These are phyloP conservation scores for Caprella mutica DNA, from an alignment of 2,888 invertebrate species.

Conservation along the genomic window DNA sequence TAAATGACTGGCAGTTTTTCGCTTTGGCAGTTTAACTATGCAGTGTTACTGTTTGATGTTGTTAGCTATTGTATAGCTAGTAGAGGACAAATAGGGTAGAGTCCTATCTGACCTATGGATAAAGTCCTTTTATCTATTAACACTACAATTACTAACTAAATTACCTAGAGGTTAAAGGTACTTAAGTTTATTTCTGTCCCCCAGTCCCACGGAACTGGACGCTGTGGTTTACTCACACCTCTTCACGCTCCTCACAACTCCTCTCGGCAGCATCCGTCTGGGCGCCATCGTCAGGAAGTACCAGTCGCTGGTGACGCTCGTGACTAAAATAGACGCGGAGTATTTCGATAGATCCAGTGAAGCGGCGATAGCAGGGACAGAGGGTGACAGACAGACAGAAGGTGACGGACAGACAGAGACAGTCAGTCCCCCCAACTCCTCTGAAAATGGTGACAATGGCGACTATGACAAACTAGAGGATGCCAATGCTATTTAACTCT, in stretches of 20 bases:
- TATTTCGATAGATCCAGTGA: conserved; percentile 48
- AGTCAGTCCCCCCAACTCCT: too few relatives aligned
- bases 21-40: too few relatives aligned
- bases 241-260: conserved; percentile 84
- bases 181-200: too few relatives aligned
- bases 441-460: conserved; percentile 25
- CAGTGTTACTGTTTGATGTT: too few relatives aligned
- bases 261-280: conserved; percentile 67
- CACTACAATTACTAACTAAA: too few relatives aligned
- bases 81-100: too few relatives aligned
- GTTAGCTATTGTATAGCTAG: too few relatives aligned
- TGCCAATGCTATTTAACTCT: conserved; percentile 15
- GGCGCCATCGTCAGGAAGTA: conserved; percentile 67
- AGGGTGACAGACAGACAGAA: not conserved
- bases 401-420: not conserved
- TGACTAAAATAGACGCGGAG: conserved; percentile 67
- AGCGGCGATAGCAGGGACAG: conserved; percentile 20
- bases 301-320: conserved; percentile 65
- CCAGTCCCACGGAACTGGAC: conserved; percentile 88
- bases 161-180: too few relatives aligned
- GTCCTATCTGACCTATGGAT: too few relatives aligned
- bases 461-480: conserved; percentile 32
- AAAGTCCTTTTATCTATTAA: too few relatives aligned
- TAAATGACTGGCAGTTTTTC: too few relatives aligned
- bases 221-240: conserved; percentile 93